Evolutionary conservation across 1,140 invertebrate genomes (phyloP), one percentile per base, ranked within the genome.

Genomic region (Drosophila watanabei): DNA sequence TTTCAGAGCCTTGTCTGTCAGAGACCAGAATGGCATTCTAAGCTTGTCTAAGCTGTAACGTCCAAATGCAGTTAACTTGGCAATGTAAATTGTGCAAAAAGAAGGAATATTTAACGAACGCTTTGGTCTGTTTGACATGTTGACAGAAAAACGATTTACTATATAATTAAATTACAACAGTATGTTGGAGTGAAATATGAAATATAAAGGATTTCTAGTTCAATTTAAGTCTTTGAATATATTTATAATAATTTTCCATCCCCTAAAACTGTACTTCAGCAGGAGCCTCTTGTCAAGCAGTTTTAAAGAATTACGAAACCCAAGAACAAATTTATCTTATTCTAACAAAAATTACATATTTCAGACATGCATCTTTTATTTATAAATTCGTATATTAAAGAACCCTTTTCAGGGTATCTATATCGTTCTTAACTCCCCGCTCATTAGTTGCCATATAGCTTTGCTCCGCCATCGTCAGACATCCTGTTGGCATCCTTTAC

Each of bases 401-500:
- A 5, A 14, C 33, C 14, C 5, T 7, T 16, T 28, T 57, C 5
- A 48, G 41, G 64, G 59, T 63, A 68, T 28, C n/a, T 9, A 14
- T 33, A 18, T 20, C 30, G 49, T 18, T 41, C 8, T 37, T 56
- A 33, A 10, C 16, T 28, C 16, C 32, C 14, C 11, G 24, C 43
- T 73, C 43, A 73, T 60, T 73, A 45, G 54, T 32, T 37, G 16
- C 45, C 16, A 7, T 28, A 30, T 28, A 49, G 48, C 45, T 9
- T 11, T 16, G 37, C 30, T 20, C 43, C 28, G 52, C 33, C 54
- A 30, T 32, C 60, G 51, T 28, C 33, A 57, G 61, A 66, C 58
- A 75, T 66, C 56, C 62, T 63, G 71, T 73, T 73, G 66, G 60
- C 78, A 88, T 85, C 82, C 85, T 90, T 86, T 86, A 82, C 85